These are phyloP conservation scores for Paguma larvata DNA, from an alignment of 2,797 vertebrate species.

Conservation along the genomic window DNA sequence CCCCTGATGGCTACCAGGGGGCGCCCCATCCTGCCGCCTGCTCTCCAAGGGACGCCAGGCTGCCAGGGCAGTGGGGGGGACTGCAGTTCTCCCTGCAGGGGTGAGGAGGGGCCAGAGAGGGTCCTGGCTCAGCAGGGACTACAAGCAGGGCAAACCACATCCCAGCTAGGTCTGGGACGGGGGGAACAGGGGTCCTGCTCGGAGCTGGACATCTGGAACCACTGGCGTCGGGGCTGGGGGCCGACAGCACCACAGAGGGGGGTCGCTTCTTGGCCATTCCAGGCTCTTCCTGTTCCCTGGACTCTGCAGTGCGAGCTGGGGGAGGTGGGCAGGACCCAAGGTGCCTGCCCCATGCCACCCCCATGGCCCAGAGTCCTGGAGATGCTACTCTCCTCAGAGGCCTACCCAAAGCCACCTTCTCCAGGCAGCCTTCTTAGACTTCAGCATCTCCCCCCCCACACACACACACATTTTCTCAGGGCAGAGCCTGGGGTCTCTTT, in stretches of 20 bases:
- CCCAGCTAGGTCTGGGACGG: rapidly evolving
- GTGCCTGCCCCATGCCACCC: neutral
- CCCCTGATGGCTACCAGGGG: conserved; percentile 39
- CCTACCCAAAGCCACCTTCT: neutral
- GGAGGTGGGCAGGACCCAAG: neutral
- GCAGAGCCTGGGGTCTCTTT: neutral
- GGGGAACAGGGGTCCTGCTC: neutral
- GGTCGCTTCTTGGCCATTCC: neutral
- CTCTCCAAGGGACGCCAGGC: rapidly evolving
- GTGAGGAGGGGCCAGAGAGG: neutral
- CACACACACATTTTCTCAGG: neutral
- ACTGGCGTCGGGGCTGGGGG: neutral
- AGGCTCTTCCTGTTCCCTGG: neutral
- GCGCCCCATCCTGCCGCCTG: neutral
- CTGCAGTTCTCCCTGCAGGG: neutral
- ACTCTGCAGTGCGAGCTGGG: neutral
- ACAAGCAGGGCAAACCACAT: neutral
- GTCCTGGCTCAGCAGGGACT: neutral
- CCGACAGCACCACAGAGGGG: neutral
- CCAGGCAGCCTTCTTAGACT: neutral
- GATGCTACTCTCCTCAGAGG: neutral
- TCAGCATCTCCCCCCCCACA: too few species aligned
- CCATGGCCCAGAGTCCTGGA: neutral
- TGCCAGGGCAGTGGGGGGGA: neutral
- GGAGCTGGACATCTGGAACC: neutral